Evolutionary conservation across 2,797 vertebrate genomes (phyloP).

Genomic region (Sebastes flavidus): DNA sequence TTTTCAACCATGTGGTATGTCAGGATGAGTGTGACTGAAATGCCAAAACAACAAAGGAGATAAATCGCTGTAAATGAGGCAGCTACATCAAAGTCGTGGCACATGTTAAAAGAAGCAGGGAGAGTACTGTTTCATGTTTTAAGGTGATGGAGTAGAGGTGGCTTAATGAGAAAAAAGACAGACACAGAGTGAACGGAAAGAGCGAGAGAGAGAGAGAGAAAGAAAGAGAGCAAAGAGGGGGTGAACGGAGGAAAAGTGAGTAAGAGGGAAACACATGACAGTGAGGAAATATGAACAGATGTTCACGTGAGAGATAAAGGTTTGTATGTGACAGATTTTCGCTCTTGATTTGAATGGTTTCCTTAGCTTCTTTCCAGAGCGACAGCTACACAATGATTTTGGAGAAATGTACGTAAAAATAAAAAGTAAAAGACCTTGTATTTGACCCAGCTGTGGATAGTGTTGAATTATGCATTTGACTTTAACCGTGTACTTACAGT

Average conservation of each 20-base stretch:
- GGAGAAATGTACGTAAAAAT: neutral
- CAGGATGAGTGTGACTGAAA: conserved; percentile 50
- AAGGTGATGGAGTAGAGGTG: conserved; percentile 37
- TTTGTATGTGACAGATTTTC: conserved; percentile 2
- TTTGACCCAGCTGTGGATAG: neutral
- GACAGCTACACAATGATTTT: neutral
- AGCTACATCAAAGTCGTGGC: conserved; percentile 59
- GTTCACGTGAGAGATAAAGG: conserved; percentile 9
- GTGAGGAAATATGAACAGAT: conserved; percentile 16
- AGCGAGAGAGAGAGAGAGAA: neutral
- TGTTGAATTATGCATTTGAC: neutral
- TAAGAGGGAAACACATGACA: neutral
- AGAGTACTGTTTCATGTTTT: conserved; percentile 44
- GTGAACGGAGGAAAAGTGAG: neutral
- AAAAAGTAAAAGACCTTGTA: neutral
- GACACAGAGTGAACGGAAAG: conserved; percentile 1
- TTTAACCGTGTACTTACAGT: neutral
- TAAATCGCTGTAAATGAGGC: conserved; percentile 62
- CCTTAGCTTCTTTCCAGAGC: neutral
- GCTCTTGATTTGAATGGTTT: neutral
- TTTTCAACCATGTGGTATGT: conserved; percentile 52
- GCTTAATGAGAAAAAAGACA: conserved; percentile 37
- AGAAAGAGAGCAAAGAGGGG: neutral
- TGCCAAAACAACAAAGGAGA: conserved; percentile 59
- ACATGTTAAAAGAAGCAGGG: conserved; percentile 44